Percentiles rank a stretch among this genome's conserved stretches.
phyloP scores from a whole-genome alignment of 2,113 vertebrate species.

The Cryptotis parvus region DNA sequence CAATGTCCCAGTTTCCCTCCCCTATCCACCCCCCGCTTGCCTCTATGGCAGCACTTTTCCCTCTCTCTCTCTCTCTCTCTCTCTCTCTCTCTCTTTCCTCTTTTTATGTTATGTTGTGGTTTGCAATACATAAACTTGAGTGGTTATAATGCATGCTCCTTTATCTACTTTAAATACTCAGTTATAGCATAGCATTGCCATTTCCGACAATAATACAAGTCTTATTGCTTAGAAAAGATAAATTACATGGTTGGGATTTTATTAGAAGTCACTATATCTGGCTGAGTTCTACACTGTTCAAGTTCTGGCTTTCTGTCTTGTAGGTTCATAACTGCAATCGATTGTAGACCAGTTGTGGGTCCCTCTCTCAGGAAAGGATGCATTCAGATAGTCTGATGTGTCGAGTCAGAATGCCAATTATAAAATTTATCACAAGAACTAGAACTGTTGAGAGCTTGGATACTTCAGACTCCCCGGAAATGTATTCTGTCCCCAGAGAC shows the following conservation, averaged over 20 bases:
- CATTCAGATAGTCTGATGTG: not conserved
- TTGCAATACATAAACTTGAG: too few species aligned
- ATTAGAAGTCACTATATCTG: not conserved
- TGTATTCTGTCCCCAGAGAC: slow-evolving; percentile 24
- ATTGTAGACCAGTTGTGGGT: not conserved
- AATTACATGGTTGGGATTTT: not conserved
- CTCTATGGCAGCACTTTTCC: too few species aligned
- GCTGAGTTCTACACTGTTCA: not conserved
- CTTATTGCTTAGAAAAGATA: not conserved
- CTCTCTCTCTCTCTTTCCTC: too few species aligned
- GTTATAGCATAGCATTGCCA: too few species aligned
- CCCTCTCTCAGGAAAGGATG: not conserved
- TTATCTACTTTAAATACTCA: too few species aligned
- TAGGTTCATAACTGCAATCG: not conserved
- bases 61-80: too few species aligned
- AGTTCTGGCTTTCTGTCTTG: not conserved
- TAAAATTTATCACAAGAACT: not conserved
- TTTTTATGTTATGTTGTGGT: too few species aligned
- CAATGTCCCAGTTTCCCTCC: too few species aligned
- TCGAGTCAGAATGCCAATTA: slow-evolving; percentile 22
- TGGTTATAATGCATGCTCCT: too few species aligned
- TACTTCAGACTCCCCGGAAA: not conserved
- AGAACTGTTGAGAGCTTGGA: not conserved
- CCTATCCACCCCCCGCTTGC: too few species aligned
- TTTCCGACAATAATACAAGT: not conserved